Evolutionary conservation across 53 echinoderm and acorn worm genomes (phyloP).

Genomic region (Antedon mediterranea): DNA sequence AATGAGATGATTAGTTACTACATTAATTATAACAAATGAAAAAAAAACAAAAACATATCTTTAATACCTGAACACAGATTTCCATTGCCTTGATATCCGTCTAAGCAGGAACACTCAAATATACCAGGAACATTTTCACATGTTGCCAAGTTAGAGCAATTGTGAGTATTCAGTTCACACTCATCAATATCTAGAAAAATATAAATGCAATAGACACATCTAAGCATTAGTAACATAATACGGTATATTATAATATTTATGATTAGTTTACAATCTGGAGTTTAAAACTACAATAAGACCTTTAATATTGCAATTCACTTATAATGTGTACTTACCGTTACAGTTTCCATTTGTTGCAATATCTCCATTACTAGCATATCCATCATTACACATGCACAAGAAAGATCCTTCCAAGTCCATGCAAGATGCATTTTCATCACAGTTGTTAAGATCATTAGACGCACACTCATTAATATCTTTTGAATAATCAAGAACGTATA

Average conservation of each 20-base stretch:
- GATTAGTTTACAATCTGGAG: no score
- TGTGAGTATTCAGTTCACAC: slow-evolving; percentile 18
- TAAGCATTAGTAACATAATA: no score
- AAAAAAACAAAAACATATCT: no score
- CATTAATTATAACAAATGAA: no score
- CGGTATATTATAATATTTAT: no score
- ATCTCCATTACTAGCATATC: slow-evolving; percentile 11
- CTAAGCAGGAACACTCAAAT: slow-evolving; percentile 22
- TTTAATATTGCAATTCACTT: neutral
- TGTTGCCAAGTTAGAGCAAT: slow-evolving; percentile 11
- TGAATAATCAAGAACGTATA: neutral
- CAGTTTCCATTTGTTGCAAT: slow-evolving; percentile 14
- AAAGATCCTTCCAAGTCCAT: slow-evolving; percentile 8
- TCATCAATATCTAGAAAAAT: slow-evolving; percentile 41
- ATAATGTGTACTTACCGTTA: slow-evolving; percentile 16
- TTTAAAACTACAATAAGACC: neutral
- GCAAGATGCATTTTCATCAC: slow-evolving; percentile 24
- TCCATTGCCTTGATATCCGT: slow-evolving; percentile 32
- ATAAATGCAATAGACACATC: no score
- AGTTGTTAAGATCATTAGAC: neutral
- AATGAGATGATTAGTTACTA: no score
- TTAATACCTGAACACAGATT: slow-evolving; percentile 15
- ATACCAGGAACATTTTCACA: slow-evolving; percentile 22
- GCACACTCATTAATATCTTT: slow-evolving; percentile 29
- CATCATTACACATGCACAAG: slow-evolving; percentile 8